Base-by-base conservation (phyloP, 2,797 vertebrate genomes). In the Gallirallus australis region DNA sequence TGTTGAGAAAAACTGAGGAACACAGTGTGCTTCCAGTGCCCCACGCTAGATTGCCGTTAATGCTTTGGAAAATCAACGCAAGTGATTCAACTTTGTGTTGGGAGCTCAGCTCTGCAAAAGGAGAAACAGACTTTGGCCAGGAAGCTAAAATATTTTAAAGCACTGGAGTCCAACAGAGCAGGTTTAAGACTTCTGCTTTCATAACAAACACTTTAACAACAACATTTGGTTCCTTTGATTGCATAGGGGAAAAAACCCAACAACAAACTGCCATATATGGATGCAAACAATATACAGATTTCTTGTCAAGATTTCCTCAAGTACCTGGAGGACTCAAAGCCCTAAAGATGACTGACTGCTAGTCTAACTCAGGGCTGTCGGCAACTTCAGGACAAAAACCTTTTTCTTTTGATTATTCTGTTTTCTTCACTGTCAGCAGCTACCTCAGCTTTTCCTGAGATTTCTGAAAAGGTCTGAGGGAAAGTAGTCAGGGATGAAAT, bases 51-150 rank as follows among this genome's bases (percentile, higher is more conserved):
- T 20, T 91, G 15, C 37, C 61, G 42, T 31, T 80, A 66, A 81
- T 84, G 57, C 86, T 92, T 79, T 88, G 39, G 88, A 96, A 96
- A 94, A 96, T 19, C 75, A 86, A 75, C 69, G 69, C 50, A 16
- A 71, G 33, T 15, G 77, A 91, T 75, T 37, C 87, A 72, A 52
- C 14, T 65, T 21, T n/a, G 42, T 47, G 45, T 27, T 88, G 11
- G 2, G 54, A 89, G 40, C 21, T 60, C 23, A 69, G 70, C 80
- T 89, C 75, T 86, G 56, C 47, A 69, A 84, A 89, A 76, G 20
- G 21, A 11, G 31, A 87, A 89, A 37, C 63, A 48, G 33, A 6
- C 27, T 75, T 48, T 30, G 37, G 65, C 65, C 77, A 94, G 64
- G 27, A 97, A 96, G n/a, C 24, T 63, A 60, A 82, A 90, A 80